phyloP scores from a whole-genome alignment of 2,888 invertebrate genomes.

The Subacronicta megacephala region DNA sequence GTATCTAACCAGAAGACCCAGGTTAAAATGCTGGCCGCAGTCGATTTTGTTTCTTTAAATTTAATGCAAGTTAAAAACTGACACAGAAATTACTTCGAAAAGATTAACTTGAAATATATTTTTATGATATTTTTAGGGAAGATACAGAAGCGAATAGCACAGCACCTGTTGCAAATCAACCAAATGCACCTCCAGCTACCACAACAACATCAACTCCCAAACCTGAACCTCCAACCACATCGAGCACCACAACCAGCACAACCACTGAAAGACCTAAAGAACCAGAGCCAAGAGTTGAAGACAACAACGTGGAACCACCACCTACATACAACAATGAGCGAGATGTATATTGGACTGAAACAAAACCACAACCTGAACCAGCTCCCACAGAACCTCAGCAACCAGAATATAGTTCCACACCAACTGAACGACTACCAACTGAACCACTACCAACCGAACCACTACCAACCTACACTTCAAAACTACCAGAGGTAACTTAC shows the following conservation, averaged over 20 bases:
- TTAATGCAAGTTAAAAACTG: too few relatives aligned
- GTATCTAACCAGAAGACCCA: too few relatives aligned
- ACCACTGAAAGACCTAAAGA: constrained; percentile 25
- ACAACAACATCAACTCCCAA: constrained; percentile 52
- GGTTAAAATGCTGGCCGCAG: too few relatives aligned
- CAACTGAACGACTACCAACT: constrained; percentile 24
- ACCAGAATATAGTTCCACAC: constrained; percentile 16
- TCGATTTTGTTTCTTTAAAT: too few relatives aligned
- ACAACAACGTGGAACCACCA: constrained; percentile 32
- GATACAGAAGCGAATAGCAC: constrained; percentile 60
- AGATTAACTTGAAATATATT: constrained; percentile 16
- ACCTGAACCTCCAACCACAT: constrained; percentile 47
- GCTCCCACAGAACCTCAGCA: constrained; percentile 20
- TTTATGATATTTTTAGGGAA: constrained; percentile 70
- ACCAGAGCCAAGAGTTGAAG: constrained; percentile 39
- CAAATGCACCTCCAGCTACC: constrained; percentile 35
- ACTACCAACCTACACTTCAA: constrained; percentile 5
- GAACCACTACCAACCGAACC: too few relatives aligned
- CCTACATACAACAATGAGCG: constrained; percentile 3
- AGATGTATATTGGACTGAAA: constrained; percentile 16
- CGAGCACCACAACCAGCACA: constrained; percentile 21
- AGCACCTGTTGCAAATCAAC: constrained; percentile 16
- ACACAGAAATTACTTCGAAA: too few relatives aligned
- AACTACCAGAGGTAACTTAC: constrained; percentile 41
- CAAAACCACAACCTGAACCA: constrained; percentile 5